These are phyloP conservation scores for Mongoloraphidia duomilia DNA, from an alignment of 2,888 invertebrate genomes.

Conservation along the genomic window DNA sequence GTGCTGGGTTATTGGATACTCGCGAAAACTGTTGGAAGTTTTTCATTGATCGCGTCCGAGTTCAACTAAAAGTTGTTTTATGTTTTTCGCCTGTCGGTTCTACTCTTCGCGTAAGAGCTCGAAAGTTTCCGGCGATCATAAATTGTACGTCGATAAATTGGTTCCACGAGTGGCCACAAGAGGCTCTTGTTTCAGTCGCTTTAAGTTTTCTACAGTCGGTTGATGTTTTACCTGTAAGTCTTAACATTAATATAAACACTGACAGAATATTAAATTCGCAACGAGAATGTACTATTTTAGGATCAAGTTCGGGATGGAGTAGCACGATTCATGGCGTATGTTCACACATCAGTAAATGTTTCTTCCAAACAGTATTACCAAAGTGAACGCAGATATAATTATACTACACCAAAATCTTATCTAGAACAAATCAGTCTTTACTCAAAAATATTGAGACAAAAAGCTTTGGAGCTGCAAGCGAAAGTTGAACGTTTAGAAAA, in stretches of 20 bases:
- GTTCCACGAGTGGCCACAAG: constrained; percentile 99
- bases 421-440: constrained; percentile 90
- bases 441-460: constrained; percentile 68
- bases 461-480: constrained; percentile 71
- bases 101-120: constrained; percentile 75
- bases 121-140: constrained; percentile 92
- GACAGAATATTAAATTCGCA: background rate
- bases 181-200: constrained; percentile 88
- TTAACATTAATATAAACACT: too few species aligned
- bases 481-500: constrained; percentile 82
- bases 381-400: constrained; percentile 88
- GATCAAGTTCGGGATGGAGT: constrained; percentile 64
- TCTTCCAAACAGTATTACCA: constrained; percentile 75
- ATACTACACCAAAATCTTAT: constrained; percentile 95
- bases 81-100: constrained; percentile 96
- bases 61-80: constrained; percentile 80
- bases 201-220: constrained; percentile 73
- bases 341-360: constrained; percentile 84
- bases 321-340: constrained; percentile 87
- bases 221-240: constrained; percentile 57
- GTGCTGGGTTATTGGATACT: constrained; percentile 80
- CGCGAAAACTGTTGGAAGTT: constrained; percentile 96
- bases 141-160: constrained; percentile 94
- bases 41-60: constrained; percentile 87
- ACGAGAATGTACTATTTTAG: constrained; percentile 28